Evolutionary conservation across 2,113 vertebrate species (phyloP).

Genomic region (Stegastes partitus): DNA sequence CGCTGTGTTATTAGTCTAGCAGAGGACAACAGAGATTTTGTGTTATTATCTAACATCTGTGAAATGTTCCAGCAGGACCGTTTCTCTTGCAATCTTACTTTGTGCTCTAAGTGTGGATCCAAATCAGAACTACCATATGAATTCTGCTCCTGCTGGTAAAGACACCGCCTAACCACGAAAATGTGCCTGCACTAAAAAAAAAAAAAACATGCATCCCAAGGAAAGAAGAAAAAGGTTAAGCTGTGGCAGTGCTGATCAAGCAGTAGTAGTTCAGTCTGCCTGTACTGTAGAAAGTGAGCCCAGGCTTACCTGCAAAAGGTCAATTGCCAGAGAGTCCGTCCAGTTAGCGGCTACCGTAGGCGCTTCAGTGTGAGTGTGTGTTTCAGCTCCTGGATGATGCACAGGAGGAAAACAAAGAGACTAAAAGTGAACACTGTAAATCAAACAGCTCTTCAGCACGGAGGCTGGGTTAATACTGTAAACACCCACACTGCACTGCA

Average conservation of each 20-base stretch:
- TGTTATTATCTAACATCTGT: conserved; percentile 31
- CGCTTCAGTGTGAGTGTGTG: conserved; percentile 84
- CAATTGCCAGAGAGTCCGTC: conserved; percentile 90
- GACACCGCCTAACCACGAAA: background rate
- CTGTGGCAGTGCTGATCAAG: background rate
- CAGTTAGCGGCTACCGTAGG: conserved; percentile 84
- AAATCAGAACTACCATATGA: conserved; percentile 3
- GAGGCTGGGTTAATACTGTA: conserved; percentile 45
- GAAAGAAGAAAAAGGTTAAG: background rate
- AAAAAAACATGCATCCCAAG: background rate
- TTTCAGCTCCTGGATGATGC: conserved; percentile 79
- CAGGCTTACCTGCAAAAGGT: conserved; percentile 87
- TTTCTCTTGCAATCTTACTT: conserved; percentile 4
- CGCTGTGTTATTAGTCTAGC: background rate
- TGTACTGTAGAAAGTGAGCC: background rate
- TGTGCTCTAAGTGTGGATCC: background rate
- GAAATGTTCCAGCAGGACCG: background rate
- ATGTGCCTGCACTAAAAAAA: background rate
- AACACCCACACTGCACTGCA: conserved; percentile 71
- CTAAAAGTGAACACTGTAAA: conserved; percentile 42
- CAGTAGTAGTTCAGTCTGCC: background rate
- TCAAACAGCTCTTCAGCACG: conserved; percentile 35
- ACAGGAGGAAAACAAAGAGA: conserved; percentile 15
- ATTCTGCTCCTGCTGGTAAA: conserved; percentile 1
- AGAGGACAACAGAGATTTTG: conserved; percentile 32